Conservation (phyloP, 2,888 invertebrate species). For the Aethes cnicana region DNA sequence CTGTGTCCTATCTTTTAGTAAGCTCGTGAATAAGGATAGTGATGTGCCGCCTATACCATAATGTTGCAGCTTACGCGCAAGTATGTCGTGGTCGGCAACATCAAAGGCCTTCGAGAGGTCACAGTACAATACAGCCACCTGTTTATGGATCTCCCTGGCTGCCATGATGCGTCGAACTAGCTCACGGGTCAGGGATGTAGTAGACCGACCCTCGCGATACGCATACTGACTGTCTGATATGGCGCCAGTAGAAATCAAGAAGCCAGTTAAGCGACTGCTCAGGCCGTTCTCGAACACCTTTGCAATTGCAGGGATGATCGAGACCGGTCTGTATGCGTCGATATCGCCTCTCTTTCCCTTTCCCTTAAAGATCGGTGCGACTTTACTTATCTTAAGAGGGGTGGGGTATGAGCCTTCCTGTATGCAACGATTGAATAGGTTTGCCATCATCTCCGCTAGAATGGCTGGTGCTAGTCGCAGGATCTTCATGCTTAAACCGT, state of each 20-base stretch:
- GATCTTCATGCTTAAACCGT: neutral
- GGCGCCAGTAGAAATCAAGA: neutral
- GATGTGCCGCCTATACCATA: slow-evolving; percentile 8
- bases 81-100: slow-evolving; percentile 11
- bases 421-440: neutral
- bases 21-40: neutral
- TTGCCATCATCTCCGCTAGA: neutral
- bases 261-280: neutral
- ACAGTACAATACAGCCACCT: slow-evolving; percentile 14
- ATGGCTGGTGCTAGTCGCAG: neutral
- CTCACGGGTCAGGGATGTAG: slow-evolving; percentile 7
- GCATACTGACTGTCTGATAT: slow-evolving; percentile 1
- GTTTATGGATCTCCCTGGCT: slow-evolving; percentile 1
- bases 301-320: slow-evolving; percentile 7
- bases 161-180: neutral
- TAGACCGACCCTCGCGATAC: slow-evolving; percentile 1
- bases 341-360: slow-evolving; percentile 19
- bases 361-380: slow-evolving; percentile 12
- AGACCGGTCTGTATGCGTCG: slow-evolving; percentile 10
- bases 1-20: neutral
- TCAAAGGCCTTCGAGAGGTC: slow-evolving; percentile 10
- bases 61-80: slow-evolving; percentile 7
- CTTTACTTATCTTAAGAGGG: neutral
- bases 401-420: neutral
- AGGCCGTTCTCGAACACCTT: neutral